Evolutionary conservation across 2,797 vertebrate species (phyloP), one percentile per base, ranked within the genome.

Genomic region (Meda fulgida): DNA sequence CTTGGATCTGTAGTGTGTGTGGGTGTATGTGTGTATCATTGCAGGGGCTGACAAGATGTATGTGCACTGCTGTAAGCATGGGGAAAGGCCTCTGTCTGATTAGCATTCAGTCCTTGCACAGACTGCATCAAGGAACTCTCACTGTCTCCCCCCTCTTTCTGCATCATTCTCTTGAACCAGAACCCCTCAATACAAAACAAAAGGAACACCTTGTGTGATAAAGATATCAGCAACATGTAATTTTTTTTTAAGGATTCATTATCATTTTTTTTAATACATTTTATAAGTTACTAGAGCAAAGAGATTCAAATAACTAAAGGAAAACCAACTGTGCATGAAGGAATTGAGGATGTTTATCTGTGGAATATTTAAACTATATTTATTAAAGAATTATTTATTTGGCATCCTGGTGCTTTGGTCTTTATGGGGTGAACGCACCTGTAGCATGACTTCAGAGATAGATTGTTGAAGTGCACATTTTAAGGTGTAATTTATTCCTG

Each of bases 71-170:
- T 79, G 58, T 72, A 84, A 53, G 71, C 75, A 40, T 72, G 77
- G 81, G 85, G 77, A 79, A 85, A 88, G 78, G 83, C 89, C 83
- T 80, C 46, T 18, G n/a, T 46, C 87, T 88, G 83, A 81, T 89
- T 87, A 89, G 87, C 85, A 89, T 88, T 88, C 89, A 85, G 72
- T 70, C 87, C 89, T 85, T 81, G 81, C 73, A 85, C 80, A 88
- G 80, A 89, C 89, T 88, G 87, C 89, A 89, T 88, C 89, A 89
- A 84, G 85, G 72, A 84, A 78, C 78, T 79, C 14, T 78, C 48
- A 34, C 38, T 31, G 51, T 79, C 77, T 34, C 73, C 43, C 51
- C 3, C 63, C 65, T 66, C 43, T 83, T 81, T 78, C 85, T 82
- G 80, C 87, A 80, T 88, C 75, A 72, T 78, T 82, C 84, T 55